These are phyloP conservation scores for Cheilosia pagana DNA, from an alignment of 2,888 invertebrate species.

Conservation along the genomic window DNA sequence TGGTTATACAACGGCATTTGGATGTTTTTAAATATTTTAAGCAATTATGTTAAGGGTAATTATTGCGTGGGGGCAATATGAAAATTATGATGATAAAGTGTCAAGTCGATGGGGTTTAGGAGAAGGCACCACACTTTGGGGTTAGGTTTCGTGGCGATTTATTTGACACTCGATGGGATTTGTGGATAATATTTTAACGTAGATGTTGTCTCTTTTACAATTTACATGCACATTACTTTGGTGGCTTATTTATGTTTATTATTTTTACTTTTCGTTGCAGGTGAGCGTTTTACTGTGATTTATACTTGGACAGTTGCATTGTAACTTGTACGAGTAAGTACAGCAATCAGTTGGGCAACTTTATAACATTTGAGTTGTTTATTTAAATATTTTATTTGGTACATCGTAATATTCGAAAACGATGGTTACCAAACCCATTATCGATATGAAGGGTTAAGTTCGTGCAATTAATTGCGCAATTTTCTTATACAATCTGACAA, in stretches of 20 bases:
- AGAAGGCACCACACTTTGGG: not conserved
- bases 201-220: not conserved
- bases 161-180: slow-evolving; percentile 7
- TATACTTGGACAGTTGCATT: not conserved
- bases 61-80: not conserved
- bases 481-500: too few species aligned
- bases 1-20: not conserved
- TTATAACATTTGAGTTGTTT: too few species aligned
- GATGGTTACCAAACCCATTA: too few species aligned
- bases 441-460: too few species aligned
- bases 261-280: not conserved
- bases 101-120: not conserved
- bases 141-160: not conserved
- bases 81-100: not conserved
- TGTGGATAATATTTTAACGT: not conserved
- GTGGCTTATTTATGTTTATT: not conserved
- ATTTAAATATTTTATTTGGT: too few species aligned
- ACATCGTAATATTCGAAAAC: too few species aligned
- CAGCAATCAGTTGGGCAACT: too few species aligned
- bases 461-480: too few species aligned
- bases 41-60: slow-evolving; percentile 39
- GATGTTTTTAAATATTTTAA: not conserved
- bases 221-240: not conserved
- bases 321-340: not conserved
- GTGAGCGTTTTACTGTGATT: not conserved